Conservation (phyloP, 1,140 invertebrate species). For the Diploscapter pachys region DNA sequence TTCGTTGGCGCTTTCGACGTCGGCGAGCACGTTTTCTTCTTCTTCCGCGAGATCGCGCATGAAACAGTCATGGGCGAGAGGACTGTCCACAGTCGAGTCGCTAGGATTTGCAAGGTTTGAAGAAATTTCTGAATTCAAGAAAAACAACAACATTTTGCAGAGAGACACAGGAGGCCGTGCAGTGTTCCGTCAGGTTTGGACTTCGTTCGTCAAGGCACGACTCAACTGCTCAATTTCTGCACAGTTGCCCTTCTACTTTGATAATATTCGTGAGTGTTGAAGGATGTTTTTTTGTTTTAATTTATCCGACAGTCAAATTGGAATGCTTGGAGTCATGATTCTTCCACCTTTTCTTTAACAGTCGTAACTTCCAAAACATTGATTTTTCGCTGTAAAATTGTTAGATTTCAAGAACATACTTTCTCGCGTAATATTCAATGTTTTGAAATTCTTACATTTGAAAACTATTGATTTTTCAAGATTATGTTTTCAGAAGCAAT, state of each 20-base stretch:
- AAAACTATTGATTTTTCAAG: no score
- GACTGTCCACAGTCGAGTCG: constrained; percentile 83
- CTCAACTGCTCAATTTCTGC: constrained; percentile 77
- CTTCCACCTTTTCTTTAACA: background rate
- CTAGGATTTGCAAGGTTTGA: constrained; percentile 78
- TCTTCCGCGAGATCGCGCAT: constrained; percentile 91
- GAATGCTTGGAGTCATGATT: background rate
- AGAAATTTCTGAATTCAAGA: background rate
- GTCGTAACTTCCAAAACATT: background rate
- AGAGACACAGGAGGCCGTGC: constrained; percentile 88
- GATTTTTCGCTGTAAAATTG: background rate
- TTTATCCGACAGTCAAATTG: constrained; percentile 12
- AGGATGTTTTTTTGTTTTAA: background rate
- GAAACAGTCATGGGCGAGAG: constrained; percentile 94
- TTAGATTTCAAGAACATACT: background rate
- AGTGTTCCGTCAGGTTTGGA: constrained; percentile 85
- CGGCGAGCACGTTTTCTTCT: constrained; percentile 83
- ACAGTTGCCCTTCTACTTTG: constrained; percentile 88
- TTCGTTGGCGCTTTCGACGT: constrained; percentile 92
- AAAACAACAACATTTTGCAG: constrained; percentile 43
- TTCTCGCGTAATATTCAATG: background rate
- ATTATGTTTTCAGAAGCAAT: constrained; percentile 72
- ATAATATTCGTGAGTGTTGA: constrained; percentile 83
- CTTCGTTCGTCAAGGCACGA: constrained; percentile 86
- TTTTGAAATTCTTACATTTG: no score